Evolutionary conservation across 2,797 vertebrate genomes (phyloP).

Genomic region (Anolis apletophallus): DNA sequence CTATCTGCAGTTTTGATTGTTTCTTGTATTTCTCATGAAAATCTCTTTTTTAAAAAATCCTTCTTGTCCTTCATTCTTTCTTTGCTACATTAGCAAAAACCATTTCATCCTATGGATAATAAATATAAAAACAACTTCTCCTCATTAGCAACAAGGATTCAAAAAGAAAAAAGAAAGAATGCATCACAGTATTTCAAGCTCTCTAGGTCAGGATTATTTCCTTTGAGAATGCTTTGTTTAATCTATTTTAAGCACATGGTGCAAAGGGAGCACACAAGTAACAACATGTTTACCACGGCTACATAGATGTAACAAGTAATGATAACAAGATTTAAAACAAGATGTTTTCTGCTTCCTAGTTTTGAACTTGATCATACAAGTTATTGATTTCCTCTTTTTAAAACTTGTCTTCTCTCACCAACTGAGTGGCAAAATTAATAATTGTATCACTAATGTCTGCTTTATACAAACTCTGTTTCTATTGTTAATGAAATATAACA

Average conservation of each 20-base stretch:
- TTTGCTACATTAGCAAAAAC: not conserved
- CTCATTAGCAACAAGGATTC: not conserved
- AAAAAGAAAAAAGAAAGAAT: not conserved
- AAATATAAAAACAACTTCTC: not conserved
- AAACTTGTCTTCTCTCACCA: not conserved
- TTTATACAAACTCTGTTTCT: not conserved
- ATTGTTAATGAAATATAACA: not conserved
- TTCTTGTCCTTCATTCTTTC: not conserved
- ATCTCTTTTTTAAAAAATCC: not conserved
- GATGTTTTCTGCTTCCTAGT: not conserved
- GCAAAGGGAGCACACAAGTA: slow-evolving; percentile 61
- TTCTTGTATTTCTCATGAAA: too few relatives aligned
- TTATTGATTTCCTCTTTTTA: not conserved
- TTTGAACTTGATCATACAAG: not conserved
- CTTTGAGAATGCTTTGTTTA: slow-evolving; percentile 55
- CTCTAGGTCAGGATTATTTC: slow-evolving; percentile 41
- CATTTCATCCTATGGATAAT: not conserved
- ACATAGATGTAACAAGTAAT: slow-evolving; percentile 40
- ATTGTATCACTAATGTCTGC: not conserved
- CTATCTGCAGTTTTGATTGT: too few relatives aligned
- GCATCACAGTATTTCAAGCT: not conserved
- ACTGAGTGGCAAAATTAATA: not conserved
- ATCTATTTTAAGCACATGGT: slow-evolving; percentile 57
- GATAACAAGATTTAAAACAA: slow-evolving; percentile 32
- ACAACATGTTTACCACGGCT: slow-evolving; percentile 49